phyloP scores from a whole-genome alignment of 2,797 vertebrate genomes.

The Hybognathus amarus region DNA sequence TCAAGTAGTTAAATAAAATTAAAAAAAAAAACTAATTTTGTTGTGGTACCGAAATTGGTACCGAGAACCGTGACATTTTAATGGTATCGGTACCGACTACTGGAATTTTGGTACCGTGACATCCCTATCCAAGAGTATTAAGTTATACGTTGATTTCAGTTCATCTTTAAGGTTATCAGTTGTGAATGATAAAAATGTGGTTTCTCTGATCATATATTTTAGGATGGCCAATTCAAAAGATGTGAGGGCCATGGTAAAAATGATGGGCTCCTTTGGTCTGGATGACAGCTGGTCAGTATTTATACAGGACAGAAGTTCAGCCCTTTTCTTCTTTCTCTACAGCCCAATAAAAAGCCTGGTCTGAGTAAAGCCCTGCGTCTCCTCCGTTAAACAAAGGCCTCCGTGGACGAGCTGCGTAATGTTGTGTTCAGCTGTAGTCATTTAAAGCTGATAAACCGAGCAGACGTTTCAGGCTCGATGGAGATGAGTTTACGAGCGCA shows the following conservation, averaged over 20 bases:
- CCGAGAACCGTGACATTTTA: no score
- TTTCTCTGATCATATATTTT: not conserved
- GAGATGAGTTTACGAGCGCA: not conserved
- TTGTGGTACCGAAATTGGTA: no score
- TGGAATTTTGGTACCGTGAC: no score
- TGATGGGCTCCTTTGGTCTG: conserved; percentile 48
- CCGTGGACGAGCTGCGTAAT: not conserved
- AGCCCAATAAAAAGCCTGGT: not conserved
- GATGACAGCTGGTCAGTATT: conserved; percentile 36
- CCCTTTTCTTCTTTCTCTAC: not conserved
- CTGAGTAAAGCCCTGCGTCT: not conserved
- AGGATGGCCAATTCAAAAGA: not conserved
- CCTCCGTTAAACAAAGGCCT: not conserved
- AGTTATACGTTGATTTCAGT: not conserved
- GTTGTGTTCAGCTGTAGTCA: conserved; percentile 35
- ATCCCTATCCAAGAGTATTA: no score
- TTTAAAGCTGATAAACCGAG: conserved; percentile 38
- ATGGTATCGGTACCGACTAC: no score
- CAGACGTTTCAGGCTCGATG: conserved; percentile 21
- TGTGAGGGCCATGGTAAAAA: conserved; percentile 17
- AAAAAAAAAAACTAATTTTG: no score
- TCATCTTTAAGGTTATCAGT: not conserved
- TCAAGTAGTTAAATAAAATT: no score
- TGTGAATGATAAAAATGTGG: not conserved
- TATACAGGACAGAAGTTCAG: conserved; percentile 3